Evolutionary conservation across 2,888 invertebrate species (phyloP).

Genomic region (Esperia sulphurella): DNA sequence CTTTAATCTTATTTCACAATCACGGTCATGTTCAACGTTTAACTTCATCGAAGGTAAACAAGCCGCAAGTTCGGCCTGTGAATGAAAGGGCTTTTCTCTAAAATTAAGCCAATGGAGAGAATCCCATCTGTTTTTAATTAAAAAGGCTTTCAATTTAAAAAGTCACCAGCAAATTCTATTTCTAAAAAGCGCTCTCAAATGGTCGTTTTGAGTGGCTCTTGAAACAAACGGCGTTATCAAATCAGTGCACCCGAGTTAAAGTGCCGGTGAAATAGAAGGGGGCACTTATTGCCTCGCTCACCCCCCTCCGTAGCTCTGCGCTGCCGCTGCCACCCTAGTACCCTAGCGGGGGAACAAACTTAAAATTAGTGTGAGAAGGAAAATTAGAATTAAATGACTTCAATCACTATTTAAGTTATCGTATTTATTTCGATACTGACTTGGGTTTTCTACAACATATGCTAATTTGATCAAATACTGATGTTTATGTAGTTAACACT

Average conservation of each 20-base stretch:
- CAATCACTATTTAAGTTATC: background rate
- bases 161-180: constrained; percentile 29
- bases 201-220: constrained; percentile 57
- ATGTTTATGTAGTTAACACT: no score
- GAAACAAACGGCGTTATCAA: constrained; percentile 77
- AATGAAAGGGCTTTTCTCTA: background rate
- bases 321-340: constrained; percentile 16
- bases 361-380: constrained; percentile 21
- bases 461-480: no score
- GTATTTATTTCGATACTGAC: constrained; percentile 1
- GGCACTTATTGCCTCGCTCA: constrained; percentile 65
- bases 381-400: background rate
- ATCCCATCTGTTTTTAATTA: constrained; percentile 26
- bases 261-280: constrained; percentile 73
- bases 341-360: constrained; percentile 31
- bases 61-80: no score
- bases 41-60: no score
- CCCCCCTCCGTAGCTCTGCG: constrained; percentile 9
- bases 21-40: no score
- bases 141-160: constrained; percentile 35
- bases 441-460: background rate
- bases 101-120: background rate
- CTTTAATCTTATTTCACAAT: no score
- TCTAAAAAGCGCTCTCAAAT: constrained; percentile 49
- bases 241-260: constrained; percentile 76